These are phyloP conservation scores for Zaprionus ghesquierei DNA, from an alignment of 1,140 invertebrate genomes.

Conservation along the genomic window DNA sequence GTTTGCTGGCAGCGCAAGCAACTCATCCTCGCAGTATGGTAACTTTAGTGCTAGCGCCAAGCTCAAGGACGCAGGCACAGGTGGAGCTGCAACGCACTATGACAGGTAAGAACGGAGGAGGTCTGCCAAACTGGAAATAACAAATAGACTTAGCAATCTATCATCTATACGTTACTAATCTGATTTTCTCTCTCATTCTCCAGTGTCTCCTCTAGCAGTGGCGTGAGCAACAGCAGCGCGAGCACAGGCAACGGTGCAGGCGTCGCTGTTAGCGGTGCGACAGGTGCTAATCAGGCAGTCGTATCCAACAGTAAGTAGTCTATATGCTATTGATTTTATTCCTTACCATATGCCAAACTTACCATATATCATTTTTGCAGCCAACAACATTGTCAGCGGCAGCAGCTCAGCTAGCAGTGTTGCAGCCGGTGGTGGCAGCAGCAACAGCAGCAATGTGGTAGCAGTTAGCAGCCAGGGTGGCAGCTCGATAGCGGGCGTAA, in stretches of 20 bases:
- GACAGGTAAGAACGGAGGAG: constrained; percentile 76
- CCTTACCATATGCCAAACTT: neutral
- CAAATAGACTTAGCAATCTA: neutral
- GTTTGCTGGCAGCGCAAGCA: constrained; percentile 77
- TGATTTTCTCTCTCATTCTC: neutral
- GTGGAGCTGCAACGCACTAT: constrained; percentile 67
- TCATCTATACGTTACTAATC: neutral
- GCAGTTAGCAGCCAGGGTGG: constrained; percentile 58
- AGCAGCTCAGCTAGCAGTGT: constrained; percentile 70
- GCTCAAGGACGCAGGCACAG: constrained; percentile 72
- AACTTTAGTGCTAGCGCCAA: constrained; percentile 81
- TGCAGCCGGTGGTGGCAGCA: constrained; percentile 41
- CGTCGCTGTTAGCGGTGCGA: constrained; percentile 48
- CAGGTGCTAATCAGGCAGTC: constrained; percentile 80
- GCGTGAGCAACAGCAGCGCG: constrained; percentile 84
- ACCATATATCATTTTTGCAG: neutral
- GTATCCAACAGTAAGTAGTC: constrained; percentile 83
- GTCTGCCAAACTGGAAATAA: neutral
- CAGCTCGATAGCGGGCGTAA: constrained; percentile 55
- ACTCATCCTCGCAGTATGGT: constrained; percentile 79
- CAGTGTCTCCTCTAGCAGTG: constrained; percentile 83
- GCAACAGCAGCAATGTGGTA: constrained; percentile 56
- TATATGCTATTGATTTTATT: neutral
- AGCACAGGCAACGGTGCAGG: constrained; percentile 76
- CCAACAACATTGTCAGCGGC: constrained; percentile 64